A percentile compares a stretch with the other conserved stretches of the same genome.
These are phyloP conservation scores for Anthopleura xanthogrammica DNA, from an alignment of 92 coral and sea anemone genomes.

Conservation along the genomic window DNA sequence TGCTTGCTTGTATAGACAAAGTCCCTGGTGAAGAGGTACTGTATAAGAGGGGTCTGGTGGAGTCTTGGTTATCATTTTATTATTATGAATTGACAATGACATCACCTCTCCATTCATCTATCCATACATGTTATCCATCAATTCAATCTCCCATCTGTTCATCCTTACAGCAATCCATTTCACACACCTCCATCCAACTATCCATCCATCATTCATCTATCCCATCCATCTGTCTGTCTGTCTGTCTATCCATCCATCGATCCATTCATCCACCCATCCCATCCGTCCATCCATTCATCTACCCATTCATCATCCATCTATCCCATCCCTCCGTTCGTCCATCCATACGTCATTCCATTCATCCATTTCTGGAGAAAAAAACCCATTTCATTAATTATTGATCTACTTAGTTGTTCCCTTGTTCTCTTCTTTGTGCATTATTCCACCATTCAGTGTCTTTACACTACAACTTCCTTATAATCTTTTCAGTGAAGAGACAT, in stretches of 20 bases:
- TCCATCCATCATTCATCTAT: neutral
- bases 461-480: neutral
- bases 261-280: no score
- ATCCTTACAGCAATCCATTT: neutral
- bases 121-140: neutral
- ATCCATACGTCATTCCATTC: neutral
- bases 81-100: no score
- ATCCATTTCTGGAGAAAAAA: neutral
- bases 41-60: neutral
- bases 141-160: neutral
- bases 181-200: neutral
- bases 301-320: neutral
- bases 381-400: no score
- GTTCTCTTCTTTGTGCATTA: no score
- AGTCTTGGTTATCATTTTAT: no score
- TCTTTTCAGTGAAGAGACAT: neutral
- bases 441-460: no score
- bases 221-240: no score
- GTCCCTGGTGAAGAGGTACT: constrained; percentile 50
- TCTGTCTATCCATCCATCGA: no score
- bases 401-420: no score
- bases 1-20: constrained; percentile 53
- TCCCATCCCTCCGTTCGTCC: no score
- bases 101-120: neutral
- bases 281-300: neutral